These are phyloP conservation scores for Cynocephalus volans DNA, from an alignment of 2,113 vertebrate species.

Conservation along the genomic window DNA sequence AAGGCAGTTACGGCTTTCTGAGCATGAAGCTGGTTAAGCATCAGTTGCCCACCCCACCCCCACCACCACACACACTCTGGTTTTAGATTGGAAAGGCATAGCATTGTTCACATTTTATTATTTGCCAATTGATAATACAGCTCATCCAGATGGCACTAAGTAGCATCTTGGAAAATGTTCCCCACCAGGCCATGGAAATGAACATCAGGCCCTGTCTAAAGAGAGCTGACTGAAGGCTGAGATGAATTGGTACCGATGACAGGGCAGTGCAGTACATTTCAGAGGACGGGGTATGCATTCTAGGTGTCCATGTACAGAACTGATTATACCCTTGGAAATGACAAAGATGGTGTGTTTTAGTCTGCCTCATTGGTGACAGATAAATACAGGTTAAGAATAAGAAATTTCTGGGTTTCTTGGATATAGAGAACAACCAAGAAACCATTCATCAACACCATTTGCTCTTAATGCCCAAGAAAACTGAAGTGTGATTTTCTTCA, in stretches of 20 bases:
- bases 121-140: constrained; percentile 34
- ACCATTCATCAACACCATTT: not conserved
- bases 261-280: not conserved
- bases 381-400: not conserved
- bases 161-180: constrained; percentile 46
- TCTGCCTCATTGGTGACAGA: constrained; percentile 5
- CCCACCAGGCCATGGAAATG: not conserved
- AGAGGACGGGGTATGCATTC: not conserved
- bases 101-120: constrained; percentile 61
- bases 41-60: not conserved
- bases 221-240: not conserved
- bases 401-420: constrained; percentile 31
- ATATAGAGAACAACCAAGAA: constrained; percentile 4
- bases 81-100: constrained; percentile 60
- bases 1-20: constrained; percentile 40
- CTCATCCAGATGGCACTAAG: constrained; percentile 17
- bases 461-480: constrained; percentile 39
- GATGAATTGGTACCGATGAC: not conserved
- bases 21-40: constrained; percentile 67
- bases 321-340: constrained; percentile 39
- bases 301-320: not conserved
- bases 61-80: not conserved
- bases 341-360: not conserved
- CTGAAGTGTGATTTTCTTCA: not conserved
- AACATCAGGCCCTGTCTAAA: not conserved